These are phyloP conservation scores for Neoniphon sammara DNA, from an alignment of 2,797 vertebrate species.

Conservation along the genomic window DNA sequence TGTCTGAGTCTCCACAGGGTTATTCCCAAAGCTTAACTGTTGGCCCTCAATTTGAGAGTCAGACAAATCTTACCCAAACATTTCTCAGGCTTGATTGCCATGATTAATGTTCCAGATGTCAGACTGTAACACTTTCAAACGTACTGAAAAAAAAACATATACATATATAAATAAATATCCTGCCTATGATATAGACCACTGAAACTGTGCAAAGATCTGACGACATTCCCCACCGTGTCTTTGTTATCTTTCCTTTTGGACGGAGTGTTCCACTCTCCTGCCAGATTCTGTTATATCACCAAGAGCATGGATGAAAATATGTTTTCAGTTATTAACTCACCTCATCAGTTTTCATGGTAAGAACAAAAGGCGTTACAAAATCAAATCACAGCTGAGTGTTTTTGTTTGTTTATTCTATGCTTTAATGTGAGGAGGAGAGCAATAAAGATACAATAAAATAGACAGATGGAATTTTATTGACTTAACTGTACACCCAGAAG, in stretches of 20 bases:
- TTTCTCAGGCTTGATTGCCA: conserved; percentile 67
- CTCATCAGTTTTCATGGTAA: conserved; percentile 64
- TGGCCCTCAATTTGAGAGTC: conserved; percentile 70
- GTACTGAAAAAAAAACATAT: conserved; percentile 19
- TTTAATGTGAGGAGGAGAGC: conserved; percentile 36
- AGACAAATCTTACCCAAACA: conserved; percentile 68
- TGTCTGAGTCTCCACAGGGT: conserved; percentile 71
- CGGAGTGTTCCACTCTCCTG: conserved; percentile 61
- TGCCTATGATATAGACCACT: conserved; percentile 33
- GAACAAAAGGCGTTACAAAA: conserved; percentile 55
- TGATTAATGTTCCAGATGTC: conserved; percentile 74
- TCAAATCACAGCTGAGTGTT: conserved; percentile 48
- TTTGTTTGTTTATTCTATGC: conserved; percentile 46
- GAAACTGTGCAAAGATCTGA: conserved; percentile 33
- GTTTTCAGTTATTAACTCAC: conserved; percentile 80
- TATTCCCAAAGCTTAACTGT: conserved; percentile 69
- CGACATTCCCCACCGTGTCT: conserved; percentile 57
- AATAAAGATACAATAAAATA: conserved; percentile 28
- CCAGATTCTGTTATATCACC: conserved; percentile 76
- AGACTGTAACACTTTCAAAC: conserved; percentile 44
- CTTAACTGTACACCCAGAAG: conserved; percentile 6
- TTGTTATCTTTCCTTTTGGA: conserved; percentile 78
- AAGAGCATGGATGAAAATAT: conserved; percentile 73
- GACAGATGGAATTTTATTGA: not conserved
- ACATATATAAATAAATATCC: conserved; percentile 57